Evolutionary conservation across 2,888 invertebrate genomes (phyloP), one percentile per base, ranked within the genome.

Genomic region (Tetanocera ferruginea): DNA sequence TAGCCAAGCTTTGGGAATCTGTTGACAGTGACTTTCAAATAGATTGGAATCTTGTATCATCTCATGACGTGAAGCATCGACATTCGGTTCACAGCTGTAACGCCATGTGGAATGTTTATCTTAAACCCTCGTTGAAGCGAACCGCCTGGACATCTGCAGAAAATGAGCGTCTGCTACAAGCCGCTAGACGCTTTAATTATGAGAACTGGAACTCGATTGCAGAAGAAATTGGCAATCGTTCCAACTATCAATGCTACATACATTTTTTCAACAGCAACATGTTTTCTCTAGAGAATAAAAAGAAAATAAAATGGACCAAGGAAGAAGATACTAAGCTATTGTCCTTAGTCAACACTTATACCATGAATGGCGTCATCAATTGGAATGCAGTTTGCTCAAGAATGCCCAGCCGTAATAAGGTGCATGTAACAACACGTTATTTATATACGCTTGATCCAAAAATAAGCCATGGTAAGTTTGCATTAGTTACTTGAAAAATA

Each of bases 141-240:
- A 83, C 82, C 2, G 83, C 85, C 6, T 94, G 93, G 93, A 90
- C 90, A 0, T 80, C 82, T 0, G 86, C 89, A 14, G 94, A 94
- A 86, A 91, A 92, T 76, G 79, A 83, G 0, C 83, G 85, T 34
- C 83, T 94, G 25, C 83, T 88, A 19, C 67, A 81, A 6, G 82
- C 91, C 0, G 92, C 87, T 0, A 85, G 87, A 66, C 83, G 85
- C 85, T 82, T 92, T 80, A 89, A 91, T 0, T 88, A 86, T 80
- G 92, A 94, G 86, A 90, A 95, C 84, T 96, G 96, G 96, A 92
- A 92, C 55, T 76, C 82, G 0, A 93, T 96, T 76, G 93, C 95
- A 0, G 78, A 83, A 14, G 86, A 91, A 81, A 86, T 95, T 17
- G 88, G 89, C 0, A 92, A 92, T 2, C 91, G 95, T 70, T 92